Evolutionary conservation across 2,113 vertebrate genomes (phyloP), one percentile per base, ranked within the genome.

Genomic region (Periophthalmodon schlosseri): DNA sequence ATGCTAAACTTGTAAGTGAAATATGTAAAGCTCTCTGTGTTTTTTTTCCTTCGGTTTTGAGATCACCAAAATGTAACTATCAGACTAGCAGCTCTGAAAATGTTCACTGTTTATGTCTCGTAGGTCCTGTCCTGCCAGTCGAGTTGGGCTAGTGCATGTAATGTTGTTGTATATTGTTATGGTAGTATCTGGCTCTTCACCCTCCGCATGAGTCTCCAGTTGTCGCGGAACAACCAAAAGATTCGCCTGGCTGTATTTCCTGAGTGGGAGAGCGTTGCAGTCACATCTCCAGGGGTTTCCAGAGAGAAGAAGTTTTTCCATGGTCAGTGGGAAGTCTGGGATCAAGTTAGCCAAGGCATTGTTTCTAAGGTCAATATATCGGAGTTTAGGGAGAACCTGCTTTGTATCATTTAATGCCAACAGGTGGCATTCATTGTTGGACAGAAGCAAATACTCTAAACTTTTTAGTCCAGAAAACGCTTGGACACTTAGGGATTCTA

Each of bases 251-350:
- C 93, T 94, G 60, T 96, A 96, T 71, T 94, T 93, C 78, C 94
- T 70, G 61, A 99, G 93, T 0, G 91, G 88, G 79, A 92, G 91
- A 34, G 95, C 85, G 0, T 89, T 88, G 72, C 98, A 99, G 85
- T 95, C 84, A 66, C 97, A 99, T 72, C 93, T 93, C 97, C 97
- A 99, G 14, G 85, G 89, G 90, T 99, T 99, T 8, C 95, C 95
- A 44, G 93, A 94, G 0, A 99, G 92, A 95, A 96, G 95, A 24
- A 99, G 94, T 86, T 96, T 97, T 79, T 96, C 94, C 77, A 98
- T 90, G 11, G 73, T 12, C 0, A 93, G 90, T 0, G 93, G 89
- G 70, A 94, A 88, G 69, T 92, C 91, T 7, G 89, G 75, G 1
- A 92, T 65, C 36, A 98, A 89, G 74, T 77, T 93, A 64, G 89